phyloP scores from a whole-genome alignment of 1,140 invertebrate species.

The Phocides pigmalion region DNA sequence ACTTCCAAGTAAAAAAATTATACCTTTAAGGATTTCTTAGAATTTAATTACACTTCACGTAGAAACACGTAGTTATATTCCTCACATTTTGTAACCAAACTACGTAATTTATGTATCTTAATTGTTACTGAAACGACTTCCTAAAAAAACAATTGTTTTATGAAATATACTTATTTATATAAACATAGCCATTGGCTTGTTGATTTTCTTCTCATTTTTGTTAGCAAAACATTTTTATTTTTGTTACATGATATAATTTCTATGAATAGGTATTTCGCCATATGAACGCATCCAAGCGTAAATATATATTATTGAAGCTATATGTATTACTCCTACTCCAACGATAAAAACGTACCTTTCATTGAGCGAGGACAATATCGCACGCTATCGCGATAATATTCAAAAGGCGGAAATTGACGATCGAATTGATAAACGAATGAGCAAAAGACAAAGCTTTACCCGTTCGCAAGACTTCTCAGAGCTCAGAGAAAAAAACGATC shows the following conservation, averaged over 20 bases:
- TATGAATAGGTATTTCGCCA: no score
- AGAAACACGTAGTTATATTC: not conserved
- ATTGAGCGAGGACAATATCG: conserved; percentile 5
- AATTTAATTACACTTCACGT: not conserved
- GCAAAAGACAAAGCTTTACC: conserved; percentile 23
- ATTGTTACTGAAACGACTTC: no score
- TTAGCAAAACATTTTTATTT: not conserved
- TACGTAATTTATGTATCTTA: no score
- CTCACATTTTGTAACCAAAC: no score
- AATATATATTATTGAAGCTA: not conserved
- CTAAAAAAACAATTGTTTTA: no score
- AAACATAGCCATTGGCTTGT: not conserved
- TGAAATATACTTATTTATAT: no score
- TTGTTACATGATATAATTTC: no score
- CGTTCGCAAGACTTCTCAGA: conserved; percentile 19
- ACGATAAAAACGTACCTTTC: conserved; percentile 37
- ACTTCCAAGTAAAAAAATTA: not conserved
- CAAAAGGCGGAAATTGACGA: conserved; percentile 27
- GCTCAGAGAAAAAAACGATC: conserved; percentile 39
- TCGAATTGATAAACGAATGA: conserved; percentile 30
- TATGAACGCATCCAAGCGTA: not conserved
- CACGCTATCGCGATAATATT: conserved; percentile 23
- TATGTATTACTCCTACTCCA: conserved; percentile 17
- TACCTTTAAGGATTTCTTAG: not conserved
- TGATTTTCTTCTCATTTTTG: not conserved